Evolutionary conservation across 2,888 invertebrate genomes (phyloP).

Genomic region (Itoplectis maculator): DNA sequence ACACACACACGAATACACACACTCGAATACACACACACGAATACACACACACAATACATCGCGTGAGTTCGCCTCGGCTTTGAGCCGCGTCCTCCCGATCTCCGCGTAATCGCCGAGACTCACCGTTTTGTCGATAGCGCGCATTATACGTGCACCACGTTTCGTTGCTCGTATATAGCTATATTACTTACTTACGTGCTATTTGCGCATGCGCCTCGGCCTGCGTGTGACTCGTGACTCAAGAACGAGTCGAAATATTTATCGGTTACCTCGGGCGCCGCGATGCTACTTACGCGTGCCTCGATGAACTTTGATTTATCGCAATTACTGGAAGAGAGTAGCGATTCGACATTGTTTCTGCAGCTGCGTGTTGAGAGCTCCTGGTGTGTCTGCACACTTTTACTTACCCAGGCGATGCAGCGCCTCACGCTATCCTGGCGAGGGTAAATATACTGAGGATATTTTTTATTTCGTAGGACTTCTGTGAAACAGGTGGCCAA

Average conservation of each 20-base stretch:
- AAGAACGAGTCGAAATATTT: slow-evolving; percentile 49
- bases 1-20: too few relatives aligned
- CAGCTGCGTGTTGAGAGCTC: neutral
- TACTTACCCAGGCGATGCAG: neutral
- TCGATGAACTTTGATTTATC: slow-evolving; percentile 27
- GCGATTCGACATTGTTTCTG: slow-evolving; percentile 3
- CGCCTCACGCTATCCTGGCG: too few relatives aligned
- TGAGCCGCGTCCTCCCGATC: neutral
- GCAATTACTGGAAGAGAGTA: slow-evolving; percentile 18
- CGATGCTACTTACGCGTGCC: neutral
- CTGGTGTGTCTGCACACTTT: neutral
- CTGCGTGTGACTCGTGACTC: slow-evolving; percentile 58
- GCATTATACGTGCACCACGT: neutral
- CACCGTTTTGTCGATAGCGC: slow-evolving; percentile 1
- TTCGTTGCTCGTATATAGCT: slow-evolving; percentile 7
- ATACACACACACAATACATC: slow-evolving; percentile 40
- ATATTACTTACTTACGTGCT: slow-evolving; percentile 20
- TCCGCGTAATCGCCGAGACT: slow-evolving; percentile 6
- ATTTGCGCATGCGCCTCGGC: slow-evolving; percentile 32
- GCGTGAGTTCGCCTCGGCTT: slow-evolving; percentile 26
- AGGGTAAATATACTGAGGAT: too few relatives aligned
- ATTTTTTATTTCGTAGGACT: too few relatives aligned
- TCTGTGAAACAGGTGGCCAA: too few relatives aligned
- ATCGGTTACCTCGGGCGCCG: slow-evolving; percentile 28
- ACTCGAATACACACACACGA: too few relatives aligned